phyloP scores from a whole-genome alignment of 1,140 invertebrate species.

The Daktulosphaira vitifoliae region DNA sequence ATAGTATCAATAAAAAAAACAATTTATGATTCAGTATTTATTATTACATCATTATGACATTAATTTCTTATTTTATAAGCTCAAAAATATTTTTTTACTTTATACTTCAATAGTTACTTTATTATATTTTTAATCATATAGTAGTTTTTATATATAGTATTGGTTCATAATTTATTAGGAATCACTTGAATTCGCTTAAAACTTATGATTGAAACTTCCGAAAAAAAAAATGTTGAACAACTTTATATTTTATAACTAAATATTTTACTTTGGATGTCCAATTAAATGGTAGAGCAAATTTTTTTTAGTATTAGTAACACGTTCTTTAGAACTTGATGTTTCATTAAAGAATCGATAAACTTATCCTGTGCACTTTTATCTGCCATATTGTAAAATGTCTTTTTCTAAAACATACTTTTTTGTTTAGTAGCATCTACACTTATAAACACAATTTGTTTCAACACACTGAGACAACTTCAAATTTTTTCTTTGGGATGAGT shows the following conservation, averaged over 20 bases:
- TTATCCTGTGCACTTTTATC: not conserved
- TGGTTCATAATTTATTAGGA: slow-evolving; percentile 43
- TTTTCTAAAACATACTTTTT: not conserved
- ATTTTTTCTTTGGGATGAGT: not conserved
- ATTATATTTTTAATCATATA: too few relatives aligned
- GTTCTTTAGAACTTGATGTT: not conserved
- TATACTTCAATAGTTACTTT: too few relatives aligned
- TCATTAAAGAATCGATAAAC: not conserved
- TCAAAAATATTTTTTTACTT: too few relatives aligned
- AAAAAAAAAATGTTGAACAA: not conserved
- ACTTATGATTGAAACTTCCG: slow-evolving; percentile 1
- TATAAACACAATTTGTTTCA: not conserved
- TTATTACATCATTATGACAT: too few relatives aligned
- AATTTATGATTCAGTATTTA: too few relatives aligned
- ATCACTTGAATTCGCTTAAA: not conserved
- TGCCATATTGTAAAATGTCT: not conserved
- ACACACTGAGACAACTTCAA: not conserved
- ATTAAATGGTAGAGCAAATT: not conserved
- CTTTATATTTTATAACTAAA: not conserved
- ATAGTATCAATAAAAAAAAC: too few relatives aligned
- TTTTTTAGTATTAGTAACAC: not conserved
- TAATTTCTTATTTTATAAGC: too few relatives aligned
- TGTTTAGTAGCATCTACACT: not conserved
- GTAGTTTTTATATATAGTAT: too few relatives aligned
- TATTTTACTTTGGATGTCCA: not conserved